Base-by-base conservation (phyloP, 2,113 vertebrate genomes). In the Ptilorrhoa leucosticta region DNA sequence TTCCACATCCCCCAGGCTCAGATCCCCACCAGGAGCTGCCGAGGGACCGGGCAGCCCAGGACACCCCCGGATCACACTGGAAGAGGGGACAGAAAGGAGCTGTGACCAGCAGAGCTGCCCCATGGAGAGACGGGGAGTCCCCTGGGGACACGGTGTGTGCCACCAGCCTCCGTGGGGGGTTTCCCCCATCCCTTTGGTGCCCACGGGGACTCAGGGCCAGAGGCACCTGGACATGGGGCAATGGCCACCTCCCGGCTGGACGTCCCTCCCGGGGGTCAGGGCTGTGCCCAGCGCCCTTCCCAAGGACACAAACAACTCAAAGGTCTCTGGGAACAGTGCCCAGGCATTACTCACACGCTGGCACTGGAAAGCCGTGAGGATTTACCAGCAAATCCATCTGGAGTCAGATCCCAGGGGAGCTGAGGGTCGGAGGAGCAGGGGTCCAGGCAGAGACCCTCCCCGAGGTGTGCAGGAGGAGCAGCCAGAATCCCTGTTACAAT, bases 201-300 rank as follows among this genome's bases (percentile, higher is more conserved):
- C 56, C 14, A 0, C 0, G 0, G 8, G 7, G 8, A 54, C 48
- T 50, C 56, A 5, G 0, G 4, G 19, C 47, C 0, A 2, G 56
- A 68, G 44, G 6, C 10, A 37, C 15, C 47, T 68, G 76, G 71
- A 17, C 47, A 7, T 8, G 0, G 21, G 61, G 13, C 83, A 80
- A 13, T 0, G 19, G 30, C 26, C 18, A 1, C 20, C 8, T n/a
- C 22, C 37, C 0, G 1, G 33, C 40, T 48, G 68, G 84, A 27
- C 0, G 1, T 14, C 27, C 22, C 9, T 2, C 8, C 4, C 1
- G 2, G 0, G 58, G 85, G 71, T 83, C 94, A 92, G 64, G 83
- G 88, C 82, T 77, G 72, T 3, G 7, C 28, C 71, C 71, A 40
- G 58, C 23, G 3, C 81, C 69, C 70, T 22, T 7, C 75, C 88